Conservation (phyloP, 2,113 vertebrate species). For the Promerops cafer region DNA sequence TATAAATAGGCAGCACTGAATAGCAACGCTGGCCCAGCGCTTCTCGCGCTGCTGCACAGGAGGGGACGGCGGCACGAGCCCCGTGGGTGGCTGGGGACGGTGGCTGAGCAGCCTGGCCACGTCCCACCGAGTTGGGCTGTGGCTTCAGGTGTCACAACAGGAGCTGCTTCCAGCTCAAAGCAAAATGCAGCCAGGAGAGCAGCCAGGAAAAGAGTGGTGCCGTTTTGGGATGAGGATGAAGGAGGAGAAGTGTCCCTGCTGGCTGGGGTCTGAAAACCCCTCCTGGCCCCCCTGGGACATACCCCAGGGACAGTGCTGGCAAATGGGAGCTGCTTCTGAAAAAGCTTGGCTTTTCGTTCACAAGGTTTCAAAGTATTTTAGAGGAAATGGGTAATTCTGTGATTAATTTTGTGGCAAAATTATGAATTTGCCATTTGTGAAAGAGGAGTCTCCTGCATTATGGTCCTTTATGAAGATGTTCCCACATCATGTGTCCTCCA, state of each 20-base stretch:
- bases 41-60: neutral
- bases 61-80: neutral
- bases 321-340: neutral
- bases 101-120: accelerated
- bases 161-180: neutral
- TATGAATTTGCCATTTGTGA: neutral
- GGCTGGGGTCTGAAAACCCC: neutral
- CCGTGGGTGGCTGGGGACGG: accelerated
- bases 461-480: neutral
- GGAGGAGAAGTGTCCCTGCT: accelerated
- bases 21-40: slow-evolving; percentile 5
- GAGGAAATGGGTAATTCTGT: neutral
- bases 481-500: neutral
- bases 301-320: accelerated
- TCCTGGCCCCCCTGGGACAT: accelerated
- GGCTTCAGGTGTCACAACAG: accelerated
- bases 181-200: neutral
- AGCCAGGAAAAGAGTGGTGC: neutral
- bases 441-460: neutral
- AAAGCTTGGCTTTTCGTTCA: neutral
- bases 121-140: accelerated
- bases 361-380: neutral
- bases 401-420: neutral
- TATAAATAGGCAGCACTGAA: slow-evolving; percentile 34
- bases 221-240: neutral